Base-by-base conservation (phyloP, 2,113 vertebrate genomes). In the Orthonyx spaldingii region DNA sequence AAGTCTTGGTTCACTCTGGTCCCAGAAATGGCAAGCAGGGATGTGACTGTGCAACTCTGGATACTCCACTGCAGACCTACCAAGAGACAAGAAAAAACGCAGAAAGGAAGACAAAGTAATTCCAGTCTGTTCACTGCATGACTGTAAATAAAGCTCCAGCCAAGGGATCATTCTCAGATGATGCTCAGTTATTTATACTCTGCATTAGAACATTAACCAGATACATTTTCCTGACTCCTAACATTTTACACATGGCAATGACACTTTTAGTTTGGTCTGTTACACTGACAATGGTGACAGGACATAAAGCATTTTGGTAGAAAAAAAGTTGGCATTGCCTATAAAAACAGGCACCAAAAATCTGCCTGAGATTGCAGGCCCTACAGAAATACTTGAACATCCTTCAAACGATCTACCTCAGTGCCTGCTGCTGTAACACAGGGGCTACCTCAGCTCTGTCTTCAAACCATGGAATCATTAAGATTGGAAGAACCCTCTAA, bases 1-100 rank as follows among this genome's bases (percentile, higher is more conserved):
- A n/a, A 99, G 98, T 61, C 98, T 98, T 37, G 99, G 98, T 90
- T 99, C 99, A 4, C 89, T 98, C 97, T 99, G 98, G 56, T 99
- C 99, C 99, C 99, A 99, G 97, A 98, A 99, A 87, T 99, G 99
- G 93, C 96, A 98, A 69, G 98, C 47, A 2, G 99, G 99, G 74
- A 98, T 96, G 21, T 97, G 98, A 20, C 89, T 91, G 3, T 68
- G 94, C 61, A 99, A 85, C 41, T 97, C 98, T 21, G 97, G 94
- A 44, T 96, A 97, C 18, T 93, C 94, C 75, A 97, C 91, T 83
- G 85, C 90, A 84, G 94, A 97, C 93, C 98, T 99, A 93, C 9
- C 47, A 84, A 82, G 92, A 68, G 83, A 76, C 9, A 72, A 66
- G 39, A n/a, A 59, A 82, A 55, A 80, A 50, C 3, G 5, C 11